Percentiles rank a stretch among this genome's conserved stretches.
phyloP scores from a whole-genome alignment of 2,113 vertebrate species.

The Strigops habroptila region DNA sequence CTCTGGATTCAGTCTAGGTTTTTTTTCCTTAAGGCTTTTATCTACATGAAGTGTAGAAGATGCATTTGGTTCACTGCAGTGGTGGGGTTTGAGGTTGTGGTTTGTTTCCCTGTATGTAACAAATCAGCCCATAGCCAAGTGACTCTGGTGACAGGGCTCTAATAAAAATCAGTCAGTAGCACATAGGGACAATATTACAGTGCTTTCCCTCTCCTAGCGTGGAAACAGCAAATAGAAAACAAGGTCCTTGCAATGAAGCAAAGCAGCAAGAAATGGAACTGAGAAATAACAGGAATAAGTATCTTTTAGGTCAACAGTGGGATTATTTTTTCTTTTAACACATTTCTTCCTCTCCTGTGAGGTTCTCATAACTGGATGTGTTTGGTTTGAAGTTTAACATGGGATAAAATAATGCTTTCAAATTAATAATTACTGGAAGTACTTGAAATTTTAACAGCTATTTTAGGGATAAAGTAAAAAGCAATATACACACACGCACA shows the following conservation, averaged over 20 bases:
- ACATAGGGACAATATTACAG: neutral
- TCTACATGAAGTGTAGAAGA: rapidly evolving
- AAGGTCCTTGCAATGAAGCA: neutral
- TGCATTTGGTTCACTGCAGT: neutral
- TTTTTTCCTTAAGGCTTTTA: neutral
- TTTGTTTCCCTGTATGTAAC: neutral
- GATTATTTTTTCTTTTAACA: neutral
- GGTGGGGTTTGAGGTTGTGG: rapidly evolving
- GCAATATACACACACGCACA: neutral
- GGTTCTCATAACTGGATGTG: neutral
- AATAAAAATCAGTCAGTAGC: neutral
- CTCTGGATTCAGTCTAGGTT: rapidly evolving
- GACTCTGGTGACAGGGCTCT: neutral
- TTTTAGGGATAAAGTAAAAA: neutral
- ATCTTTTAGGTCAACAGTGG: neutral
- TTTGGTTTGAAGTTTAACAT: neutral
- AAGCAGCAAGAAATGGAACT: neutral
- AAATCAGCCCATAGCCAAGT: neutral
- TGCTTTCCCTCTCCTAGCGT: neutral
- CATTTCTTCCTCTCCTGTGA: neutral
- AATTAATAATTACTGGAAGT: neutral
- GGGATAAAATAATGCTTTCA: neutral
- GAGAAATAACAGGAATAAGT: neutral
- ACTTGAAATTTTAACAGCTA: neutral
- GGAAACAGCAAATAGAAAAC: neutral